A percentile compares a stretch with the other conserved stretches of the same genome.
Evolutionary conservation across 1,140 invertebrate species (phyloP).

Genomic region (Antheraea pernyi): DNA sequence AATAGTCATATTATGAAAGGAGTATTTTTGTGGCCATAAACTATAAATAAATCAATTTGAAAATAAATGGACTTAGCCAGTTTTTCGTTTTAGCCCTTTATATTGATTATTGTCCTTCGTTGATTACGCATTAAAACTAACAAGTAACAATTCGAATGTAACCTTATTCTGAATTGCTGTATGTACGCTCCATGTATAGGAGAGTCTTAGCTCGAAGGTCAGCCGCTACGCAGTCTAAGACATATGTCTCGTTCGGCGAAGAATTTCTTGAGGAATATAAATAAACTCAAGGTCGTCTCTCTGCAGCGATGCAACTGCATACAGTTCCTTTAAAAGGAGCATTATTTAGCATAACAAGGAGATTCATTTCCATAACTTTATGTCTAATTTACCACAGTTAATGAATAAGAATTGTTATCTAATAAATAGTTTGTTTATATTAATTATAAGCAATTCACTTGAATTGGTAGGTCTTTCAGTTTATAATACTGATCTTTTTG

Average conservation of each 20-base stretch:
- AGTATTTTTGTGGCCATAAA: too few relatives aligned
- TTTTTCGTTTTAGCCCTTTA: too few relatives aligned
- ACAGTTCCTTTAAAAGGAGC: neutral
- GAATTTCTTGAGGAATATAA: neutral
- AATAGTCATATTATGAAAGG: too few relatives aligned
- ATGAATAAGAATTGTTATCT: neutral
- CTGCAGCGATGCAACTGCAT: neutral
- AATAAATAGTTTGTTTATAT: too few relatives aligned
- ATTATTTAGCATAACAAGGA: neutral
- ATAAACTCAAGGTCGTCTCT: neutral
- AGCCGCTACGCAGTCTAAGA: conserved; percentile 12
- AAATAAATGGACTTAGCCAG: too few relatives aligned
- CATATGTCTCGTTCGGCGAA: conserved; percentile 19
- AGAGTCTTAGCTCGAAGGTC: conserved; percentile 24
- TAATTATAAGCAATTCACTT: too few relatives aligned
- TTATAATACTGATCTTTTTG: too few relatives aligned
- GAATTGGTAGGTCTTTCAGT: too few relatives aligned
- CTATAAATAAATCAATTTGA: too few relatives aligned
- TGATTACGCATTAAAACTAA: neutral
- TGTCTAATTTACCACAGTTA: neutral
- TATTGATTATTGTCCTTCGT: neutral
- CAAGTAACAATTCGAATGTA: conserved; percentile 13
- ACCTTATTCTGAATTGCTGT: conserved; percentile 8
- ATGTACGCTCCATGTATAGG: conserved; percentile 22
- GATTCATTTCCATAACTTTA: neutral